Evolutionary conservation across 2,888 invertebrate genomes (phyloP), one percentile per base, ranked within the genome.

Genomic region (Scaeva pyrastri): DNA sequence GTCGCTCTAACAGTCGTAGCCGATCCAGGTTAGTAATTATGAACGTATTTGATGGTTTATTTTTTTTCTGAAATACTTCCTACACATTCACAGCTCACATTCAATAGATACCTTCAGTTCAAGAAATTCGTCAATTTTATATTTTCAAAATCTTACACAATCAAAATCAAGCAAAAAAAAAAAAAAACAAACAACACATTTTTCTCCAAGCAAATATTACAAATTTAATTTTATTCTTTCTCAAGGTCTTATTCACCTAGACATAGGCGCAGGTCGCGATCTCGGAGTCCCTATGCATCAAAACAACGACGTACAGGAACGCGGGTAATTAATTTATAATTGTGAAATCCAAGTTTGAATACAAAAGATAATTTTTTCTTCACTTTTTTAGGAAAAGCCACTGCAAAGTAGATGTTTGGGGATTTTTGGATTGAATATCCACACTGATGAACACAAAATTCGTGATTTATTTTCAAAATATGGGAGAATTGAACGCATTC

Each of bases 401-500:
- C 95, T 96, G 86, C 96, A 97, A 2, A 96, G 96, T 60, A 94
- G 97, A 72, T 99, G 98, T 91, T 94, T 99, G 64, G 99, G 99
- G 19, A 96, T 99, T 12, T 99, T 99, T 92, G 99, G 99, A 4
- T 93, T 99, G 76, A 98, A 97, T 91, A 95, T 98, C 73, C 96
- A 97, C 93, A 99, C 99, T 0, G 96, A 97, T 1, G 98, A 99
- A 91, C 95, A 96, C 89, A 97, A 98, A 92, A 94, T 99, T 52
- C 96, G 97, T 90, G 97, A 98, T 90, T 96, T 98, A 88, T 98
- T 99, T 93, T 95, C 96, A 58, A 97, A 98, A 91, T 99, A 96
- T 91, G 99, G 99, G 2, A 96, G 96, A 0, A 96, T 99, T 41
- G 98, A 98, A 91, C 96, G 97, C 91, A 96, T 97, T 26, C 97